These are phyloP conservation scores for Ctenosaura bakeri DNA, from an alignment of 2,797 vertebrate genomes.

Conservation along the genomic window DNA sequence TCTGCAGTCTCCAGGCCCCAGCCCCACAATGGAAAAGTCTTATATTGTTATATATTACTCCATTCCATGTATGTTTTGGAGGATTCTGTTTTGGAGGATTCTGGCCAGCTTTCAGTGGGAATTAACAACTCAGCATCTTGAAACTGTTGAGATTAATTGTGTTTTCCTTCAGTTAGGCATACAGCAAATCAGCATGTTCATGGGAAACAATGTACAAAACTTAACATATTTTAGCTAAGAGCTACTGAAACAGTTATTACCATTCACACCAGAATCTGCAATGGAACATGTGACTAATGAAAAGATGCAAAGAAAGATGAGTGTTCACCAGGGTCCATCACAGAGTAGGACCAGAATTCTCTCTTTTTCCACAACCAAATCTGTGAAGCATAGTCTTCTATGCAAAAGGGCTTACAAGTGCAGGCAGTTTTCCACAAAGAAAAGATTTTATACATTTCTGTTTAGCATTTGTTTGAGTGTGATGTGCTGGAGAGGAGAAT, in stretches of 20 bases:
- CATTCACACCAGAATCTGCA: neutral
- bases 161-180: constrained; percentile 29
- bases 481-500: neutral
- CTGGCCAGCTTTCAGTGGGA: neutral
- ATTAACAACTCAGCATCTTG: neutral
- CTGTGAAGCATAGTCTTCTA: constrained; percentile 20
- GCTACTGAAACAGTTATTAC: neutral
- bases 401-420: constrained; percentile 19
- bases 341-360: neutral
- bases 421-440: neutral
- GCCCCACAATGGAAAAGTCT: neutral
- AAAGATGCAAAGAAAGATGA: constrained; percentile 11
- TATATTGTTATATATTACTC: neutral
- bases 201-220: neutral
- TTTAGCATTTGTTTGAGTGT: constrained; percentile 33
- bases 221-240: neutral
- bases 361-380: constrained; percentile 33
- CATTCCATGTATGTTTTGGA: neutral
- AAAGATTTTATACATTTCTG: constrained; percentile 13
- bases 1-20: neutral
- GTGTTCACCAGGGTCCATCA: constrained; percentile 26
- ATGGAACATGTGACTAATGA: constrained; percentile 22
- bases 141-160: neutral
- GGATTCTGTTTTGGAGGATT: neutral
- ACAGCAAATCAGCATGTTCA: constrained; percentile 15